Base-by-base conservation (phyloP, 2,113 vertebrate species). In the Chloroceryle aenea region DNA sequence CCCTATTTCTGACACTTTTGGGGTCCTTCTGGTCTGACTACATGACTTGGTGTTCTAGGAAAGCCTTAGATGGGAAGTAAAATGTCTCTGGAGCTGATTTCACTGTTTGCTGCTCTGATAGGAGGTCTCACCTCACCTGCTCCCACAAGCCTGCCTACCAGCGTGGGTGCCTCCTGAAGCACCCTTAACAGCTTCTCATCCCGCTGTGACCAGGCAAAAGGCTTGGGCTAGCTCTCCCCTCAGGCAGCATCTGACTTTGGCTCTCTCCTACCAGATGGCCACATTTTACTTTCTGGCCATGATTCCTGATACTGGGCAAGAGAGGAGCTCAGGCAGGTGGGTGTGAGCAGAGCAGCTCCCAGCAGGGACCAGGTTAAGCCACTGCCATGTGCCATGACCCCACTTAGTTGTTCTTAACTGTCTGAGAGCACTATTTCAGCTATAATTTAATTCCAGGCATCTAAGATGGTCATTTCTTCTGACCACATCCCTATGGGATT, bases 131-230 rank as follows among this genome's bases (percentile, higher is more conserved):
- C 43, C 55, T 47, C 9, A 1, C 40, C n/a, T 64, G 25, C 25
- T 71, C 29, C 42, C 43, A 52, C 48, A 52, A 22, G 3, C 12
- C 25, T 68, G 52, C 43, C 30, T 36, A 12, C 32, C 43, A 62
- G 34, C 62, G 18, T 12, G 14, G 63, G 63, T 62, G 19, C 47
- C 4, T 58, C 58, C 81, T 79, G 29, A 69, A 64, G 27, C 23
- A 30, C 30, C 27, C 4, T 21, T 77, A 77, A n/a, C 13, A 42
- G 52, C 26, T 27, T 40, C 30, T 56, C 10, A 36, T 20, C 30
- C n/a, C 0, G 0, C 8, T 21, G 62, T 16, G 30, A 76, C 43
- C 0, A 1, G 34, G 38, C 7, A 52, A 59, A 72, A 91, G 48
- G 29, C 56, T 18, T n/a, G 18, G 67, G 38, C 68, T 21, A 59